Base-by-base conservation (phyloP, 2,888 invertebrate genomes). In the Tolmerus cingulatus region DNA sequence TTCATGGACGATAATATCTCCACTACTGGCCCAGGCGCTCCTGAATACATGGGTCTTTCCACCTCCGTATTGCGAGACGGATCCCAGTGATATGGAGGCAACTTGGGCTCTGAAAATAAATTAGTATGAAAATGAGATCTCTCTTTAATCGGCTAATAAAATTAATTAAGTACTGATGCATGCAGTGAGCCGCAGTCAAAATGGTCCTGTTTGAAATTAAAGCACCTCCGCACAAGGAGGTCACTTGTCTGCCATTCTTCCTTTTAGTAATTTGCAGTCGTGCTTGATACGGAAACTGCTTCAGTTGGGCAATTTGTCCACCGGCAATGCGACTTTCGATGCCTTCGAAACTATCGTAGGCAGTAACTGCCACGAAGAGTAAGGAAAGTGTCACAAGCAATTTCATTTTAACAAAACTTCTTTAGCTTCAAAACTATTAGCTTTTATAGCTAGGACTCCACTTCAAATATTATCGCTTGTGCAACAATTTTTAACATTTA, bases 1-100 rank as follows among this genome's bases (percentile, higher is more conserved):
- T 74, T 92, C 92, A 87, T 91, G 92, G 34, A 92, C 90, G 46
- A 90, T 89, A 87, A 92, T 92, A 27, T 87, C 74, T 30, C 27
- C 23, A 30, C 78, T 66, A 55, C 84, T 57, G 27, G 86, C 88
- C 23, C 57, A 43, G 77, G 37, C 84, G 57, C 4, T 84, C 14
- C 66, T 19, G 0, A 1, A 4, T 19, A 88, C 85, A 79, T 79
- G 79, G 30, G 82, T 84, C 14, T 27, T 27, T n/a, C 82, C 43
- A 19, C 19, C 14, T n/a, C 9, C 85, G 23, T 2, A 78, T 9
- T 19, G 66, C 51, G 19, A 78, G 51, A 77, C 78, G 5, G 16
- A 79, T 12, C 88, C 88, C 37, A 88, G 27, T 37, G 84, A 74
- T 14, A 87, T 74, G 14, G 43, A n/a, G 34, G 40, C 87, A 76